These are phyloP conservation scores for Aegithalos caudatus DNA, from an alignment of 2,113 vertebrate genomes.

Conservation along the genomic window DNA sequence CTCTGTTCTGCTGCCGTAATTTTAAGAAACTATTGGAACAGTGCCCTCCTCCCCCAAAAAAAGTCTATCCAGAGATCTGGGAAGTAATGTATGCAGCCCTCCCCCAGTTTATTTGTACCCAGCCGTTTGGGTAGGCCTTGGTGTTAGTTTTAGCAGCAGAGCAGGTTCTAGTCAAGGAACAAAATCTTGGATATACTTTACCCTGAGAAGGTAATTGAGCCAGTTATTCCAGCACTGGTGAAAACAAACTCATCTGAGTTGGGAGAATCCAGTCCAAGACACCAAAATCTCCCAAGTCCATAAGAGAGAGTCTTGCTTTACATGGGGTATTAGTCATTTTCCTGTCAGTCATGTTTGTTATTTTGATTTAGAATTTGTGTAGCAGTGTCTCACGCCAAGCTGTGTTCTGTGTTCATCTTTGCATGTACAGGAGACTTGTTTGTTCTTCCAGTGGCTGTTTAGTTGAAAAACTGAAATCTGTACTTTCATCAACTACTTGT, in stretches of 20 bases:
- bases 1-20: constrained; percentile 53
- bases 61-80: constrained; percentile 31
- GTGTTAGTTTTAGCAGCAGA: not conserved
- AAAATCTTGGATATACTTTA: not conserved
- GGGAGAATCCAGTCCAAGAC: not conserved
- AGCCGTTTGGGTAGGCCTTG: not conserved
- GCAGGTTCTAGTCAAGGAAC: not conserved
- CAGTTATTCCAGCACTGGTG: not conserved
- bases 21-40: constrained; percentile 58
- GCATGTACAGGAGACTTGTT: not conserved
- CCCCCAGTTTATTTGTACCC: constrained; percentile 24
- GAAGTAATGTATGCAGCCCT: constrained; percentile 33
- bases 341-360: not conserved
- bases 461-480: not conserved
- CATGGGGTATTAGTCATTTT: not conserved
- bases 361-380: not conserved
- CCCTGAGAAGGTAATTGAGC: not conserved
- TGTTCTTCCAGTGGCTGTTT: not conserved
- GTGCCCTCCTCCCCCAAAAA: not conserved
- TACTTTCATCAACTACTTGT: not conserved
- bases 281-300: not conserved
- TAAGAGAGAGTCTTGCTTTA: not conserved
- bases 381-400: not conserved
- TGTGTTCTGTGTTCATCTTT: not conserved
- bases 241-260: not conserved